Conservation (phyloP, 2,888 invertebrate genomes). For the Nipponacmea schrenckii region DNA sequence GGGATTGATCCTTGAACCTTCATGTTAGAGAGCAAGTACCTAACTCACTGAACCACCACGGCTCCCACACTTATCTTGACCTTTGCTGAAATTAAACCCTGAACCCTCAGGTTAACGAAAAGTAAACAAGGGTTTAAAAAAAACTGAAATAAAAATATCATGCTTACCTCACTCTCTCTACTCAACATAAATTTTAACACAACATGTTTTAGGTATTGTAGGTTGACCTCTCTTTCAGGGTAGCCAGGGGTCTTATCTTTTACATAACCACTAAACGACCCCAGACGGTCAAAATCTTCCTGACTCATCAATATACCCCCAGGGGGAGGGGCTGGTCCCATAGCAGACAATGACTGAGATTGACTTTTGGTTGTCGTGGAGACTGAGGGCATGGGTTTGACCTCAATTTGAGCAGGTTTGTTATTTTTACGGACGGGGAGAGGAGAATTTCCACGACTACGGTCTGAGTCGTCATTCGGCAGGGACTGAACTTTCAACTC, state of each 20-base stretch:
- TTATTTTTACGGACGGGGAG: conserved; percentile 20
- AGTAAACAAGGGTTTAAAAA: too few relatives aligned
- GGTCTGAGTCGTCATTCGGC: conserved; percentile 65
- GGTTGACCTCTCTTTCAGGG: conserved; percentile 76
- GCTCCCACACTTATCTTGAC: too few relatives aligned
- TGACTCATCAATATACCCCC: conserved; percentile 6
- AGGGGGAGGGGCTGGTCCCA: conserved; percentile 16
- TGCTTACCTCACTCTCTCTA: conserved; percentile 77
- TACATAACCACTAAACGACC: neutral
- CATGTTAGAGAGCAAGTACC: too few relatives aligned
- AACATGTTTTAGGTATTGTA: conserved; percentile 90
- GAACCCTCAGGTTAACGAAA: too few relatives aligned
- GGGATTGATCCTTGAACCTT: too few relatives aligned
- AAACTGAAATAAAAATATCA: too few relatives aligned
- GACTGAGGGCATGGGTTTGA: conserved; percentile 6
- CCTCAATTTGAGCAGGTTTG: neutral
- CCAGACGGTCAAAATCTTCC: conserved; percentile 9
- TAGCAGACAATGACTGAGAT: neutral
- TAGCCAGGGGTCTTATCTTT: conserved; percentile 14
- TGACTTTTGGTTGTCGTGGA: neutral
- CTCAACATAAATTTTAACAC: conserved; percentile 91
- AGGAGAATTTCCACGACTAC: conserved; percentile 18
- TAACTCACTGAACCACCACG: too few relatives aligned
- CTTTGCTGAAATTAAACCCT: too few relatives aligned
- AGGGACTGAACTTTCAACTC: conserved; percentile 75